Percentiles rank a stretch among this genome's conserved stretches.
phyloP scores from a whole-genome alignment of 1,140 invertebrate genomes.

The Rhyzopertha dominica region DNA sequence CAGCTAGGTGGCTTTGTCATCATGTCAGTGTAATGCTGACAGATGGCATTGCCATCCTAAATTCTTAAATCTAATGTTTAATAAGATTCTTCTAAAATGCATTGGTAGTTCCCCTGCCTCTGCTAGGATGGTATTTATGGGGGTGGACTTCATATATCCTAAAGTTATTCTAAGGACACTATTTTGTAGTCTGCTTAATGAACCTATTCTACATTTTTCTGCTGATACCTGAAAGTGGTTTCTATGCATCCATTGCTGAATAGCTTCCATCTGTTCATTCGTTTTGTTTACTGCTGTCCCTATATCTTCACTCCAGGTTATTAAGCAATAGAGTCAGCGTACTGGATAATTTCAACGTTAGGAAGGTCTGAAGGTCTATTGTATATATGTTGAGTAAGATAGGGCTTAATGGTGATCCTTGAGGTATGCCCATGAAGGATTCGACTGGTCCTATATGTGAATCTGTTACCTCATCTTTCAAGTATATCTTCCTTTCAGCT shows the following conservation, averaged over 20 bases:
- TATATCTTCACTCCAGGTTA: constrained; percentile 3
- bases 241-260: constrained; percentile 7
- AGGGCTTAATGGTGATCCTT: constrained; percentile 14
- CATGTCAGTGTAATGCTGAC: no score
- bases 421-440: constrained; percentile 1
- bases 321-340: constrained; percentile 17
- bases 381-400: constrained; percentile 19
- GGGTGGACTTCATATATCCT: constrained; percentile 17
- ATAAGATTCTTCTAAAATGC: constrained; percentile 2
- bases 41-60: no score
- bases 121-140: constrained; percentile 9
- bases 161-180: constrained; percentile 6
- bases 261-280: background rate
- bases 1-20: no score
- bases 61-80: no score
- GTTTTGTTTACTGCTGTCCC: background rate
- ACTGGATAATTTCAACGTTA: constrained; percentile 6
- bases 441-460: background rate
- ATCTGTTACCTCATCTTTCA: constrained; percentile 1
- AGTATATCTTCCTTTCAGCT: background rate
- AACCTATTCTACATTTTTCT: constrained; percentile 1
- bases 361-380: constrained; percentile 1
- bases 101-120: constrained; percentile 10
- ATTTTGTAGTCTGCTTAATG: constrained; percentile 13
- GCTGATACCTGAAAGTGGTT: constrained; percentile 6